Evolutionary conservation across 2,113 vertebrate species (phyloP), one percentile per base, ranked within the genome.

Genomic region (Phyllostomus discolor): DNA sequence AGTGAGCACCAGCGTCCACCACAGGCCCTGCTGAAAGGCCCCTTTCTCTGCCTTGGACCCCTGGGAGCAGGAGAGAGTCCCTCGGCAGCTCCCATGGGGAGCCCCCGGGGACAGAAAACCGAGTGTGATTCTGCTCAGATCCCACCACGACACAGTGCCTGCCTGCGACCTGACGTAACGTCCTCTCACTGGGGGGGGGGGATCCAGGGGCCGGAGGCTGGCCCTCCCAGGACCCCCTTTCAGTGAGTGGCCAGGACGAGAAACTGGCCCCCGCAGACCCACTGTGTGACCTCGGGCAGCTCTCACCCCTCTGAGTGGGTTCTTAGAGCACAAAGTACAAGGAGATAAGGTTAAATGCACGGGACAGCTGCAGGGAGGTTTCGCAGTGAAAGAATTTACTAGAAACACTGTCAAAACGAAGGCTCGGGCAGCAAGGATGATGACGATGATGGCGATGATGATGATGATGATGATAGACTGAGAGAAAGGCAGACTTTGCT

Each of bases 401-500:
- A 26, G 9, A n/a, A 69, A 76, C 10, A 43, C 19, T 11, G 33
- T 38, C 38, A 7, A 67, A n/a, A 16, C 31, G 26, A 20, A 69
- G 88, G 52, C 43, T 6, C 3, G 10, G 67, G 33, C 22, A 7
- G 35, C 43, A 9, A 52, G 11, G 41, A 26, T 48, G 38, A 19
- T 2, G 15, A 10, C 4, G 5, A 57, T 52, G 48, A 52, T 2
- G 0, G 7, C 4, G 5, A 57, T 52, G 48, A 52, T 2, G 0
- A 7, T 15, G 20, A 15, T 1, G 31, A 31, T 1, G 9, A 43
- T 0, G 2, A 7, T 0, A 10, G 16, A 24, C 52, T 5, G 33
- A 28, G 22, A 12, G 67, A 28, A 28, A 12, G 67, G 54, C 38
- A 7, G 0, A 19, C 1, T 14, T 14, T 17, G 48, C 33, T 2